These are phyloP conservation scores for Zophobas morio DNA, from an alignment of 1,140 invertebrate genomes.

Conservation along the genomic window DNA sequence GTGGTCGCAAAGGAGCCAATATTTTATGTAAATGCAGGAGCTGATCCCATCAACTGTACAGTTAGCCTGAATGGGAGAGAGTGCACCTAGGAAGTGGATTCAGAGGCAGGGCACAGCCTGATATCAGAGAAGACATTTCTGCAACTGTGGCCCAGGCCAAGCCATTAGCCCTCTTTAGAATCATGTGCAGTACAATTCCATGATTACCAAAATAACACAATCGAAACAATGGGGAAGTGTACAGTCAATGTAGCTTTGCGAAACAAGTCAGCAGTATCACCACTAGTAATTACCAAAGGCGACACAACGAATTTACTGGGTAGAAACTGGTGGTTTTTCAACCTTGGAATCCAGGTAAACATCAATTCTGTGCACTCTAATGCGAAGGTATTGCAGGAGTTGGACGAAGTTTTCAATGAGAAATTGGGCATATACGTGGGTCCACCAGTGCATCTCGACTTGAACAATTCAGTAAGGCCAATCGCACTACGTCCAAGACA, in stretches of 20 bases:
- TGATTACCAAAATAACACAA: constrained; percentile 34
- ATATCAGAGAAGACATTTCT: constrained; percentile 12
- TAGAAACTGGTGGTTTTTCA: constrained; percentile 58
- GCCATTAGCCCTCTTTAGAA: background rate
- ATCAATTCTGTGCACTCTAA: constrained; percentile 14
- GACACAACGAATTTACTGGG: constrained; percentile 50
- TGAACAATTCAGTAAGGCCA: background rate
- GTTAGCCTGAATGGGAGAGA: background rate
- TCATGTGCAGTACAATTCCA: background rate
- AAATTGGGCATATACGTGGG: constrained; percentile 8
- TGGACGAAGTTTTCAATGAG: constrained; percentile 13
- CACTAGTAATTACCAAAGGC: constrained; percentile 43
- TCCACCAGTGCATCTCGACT: constrained; percentile 5
- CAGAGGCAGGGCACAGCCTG: background rate
- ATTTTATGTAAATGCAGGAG: background rate
- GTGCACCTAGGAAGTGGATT: constrained; percentile 7
- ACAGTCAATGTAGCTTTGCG: background rate
- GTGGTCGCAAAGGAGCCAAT: background rate
- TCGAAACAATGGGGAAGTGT: constrained; percentile 1
- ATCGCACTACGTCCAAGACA: constrained; percentile 14
- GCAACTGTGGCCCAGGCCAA: background rate
- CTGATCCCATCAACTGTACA: background rate
- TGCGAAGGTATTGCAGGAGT: constrained; percentile 1
- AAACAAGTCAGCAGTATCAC: constrained; percentile 5
- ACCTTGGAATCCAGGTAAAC: constrained; percentile 47